phyloP scores from a whole-genome alignment of 2,888 invertebrate genomes.

The Melinopterus prodromus region DNA sequence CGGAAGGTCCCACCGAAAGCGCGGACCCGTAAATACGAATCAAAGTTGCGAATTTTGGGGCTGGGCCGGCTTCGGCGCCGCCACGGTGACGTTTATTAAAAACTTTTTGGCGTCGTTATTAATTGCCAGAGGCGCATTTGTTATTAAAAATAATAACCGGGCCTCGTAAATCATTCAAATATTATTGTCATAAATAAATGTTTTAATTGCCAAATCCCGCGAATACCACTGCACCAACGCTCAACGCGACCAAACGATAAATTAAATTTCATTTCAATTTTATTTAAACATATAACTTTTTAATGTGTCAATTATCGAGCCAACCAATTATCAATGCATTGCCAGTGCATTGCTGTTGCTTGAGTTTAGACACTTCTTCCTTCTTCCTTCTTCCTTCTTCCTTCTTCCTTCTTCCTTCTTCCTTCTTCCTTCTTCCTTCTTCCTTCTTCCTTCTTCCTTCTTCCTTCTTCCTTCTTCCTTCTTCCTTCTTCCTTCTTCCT shows the following conservation, averaged over 20 bases:
- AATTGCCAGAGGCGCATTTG: neutral
- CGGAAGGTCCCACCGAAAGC: neutral
- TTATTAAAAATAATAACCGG: constrained; percentile 4
- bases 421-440: no score
- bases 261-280: neutral
- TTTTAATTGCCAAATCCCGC: neutral
- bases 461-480: no score
- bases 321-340: no score
- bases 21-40: neutral
- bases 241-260: neutral
- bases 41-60: constrained; percentile 4
- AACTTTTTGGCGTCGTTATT: neutral
- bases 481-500: no score
- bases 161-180: neutral
- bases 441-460: no score
- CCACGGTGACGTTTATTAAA: neutral
- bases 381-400: no score
- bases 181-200: constrained; percentile 4
- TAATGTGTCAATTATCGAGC: no score
- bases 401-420: no score
- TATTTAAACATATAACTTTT: no score
- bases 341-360: no score
- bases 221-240: neutral
- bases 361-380: no score
- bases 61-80: neutral